Conservation (phyloP, 2,113 vertebrate genomes). For the Theropithecus gelada region DNA sequence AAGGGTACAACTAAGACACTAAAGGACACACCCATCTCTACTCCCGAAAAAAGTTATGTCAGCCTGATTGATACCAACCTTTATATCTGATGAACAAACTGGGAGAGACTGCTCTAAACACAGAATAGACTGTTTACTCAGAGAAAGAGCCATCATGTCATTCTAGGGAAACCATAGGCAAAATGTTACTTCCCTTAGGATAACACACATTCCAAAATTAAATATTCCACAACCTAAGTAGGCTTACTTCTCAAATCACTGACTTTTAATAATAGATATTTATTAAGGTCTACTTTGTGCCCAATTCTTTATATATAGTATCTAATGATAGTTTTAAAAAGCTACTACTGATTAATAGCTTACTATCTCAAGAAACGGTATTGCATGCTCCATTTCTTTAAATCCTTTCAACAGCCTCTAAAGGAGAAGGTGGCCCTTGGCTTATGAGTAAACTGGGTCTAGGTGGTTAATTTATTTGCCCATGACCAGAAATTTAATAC, state of each 20-base stretch:
- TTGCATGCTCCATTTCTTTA: background rate
- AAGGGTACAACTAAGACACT: background rate
- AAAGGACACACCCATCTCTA: background rate
- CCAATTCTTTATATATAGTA: background rate
- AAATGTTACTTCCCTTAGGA: background rate
- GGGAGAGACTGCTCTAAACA: background rate
- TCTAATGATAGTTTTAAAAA: background rate
- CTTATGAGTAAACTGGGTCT: background rate
- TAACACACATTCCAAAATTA: background rate
- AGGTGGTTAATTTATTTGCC: background rate
- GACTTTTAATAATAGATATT: conserved; percentile 15
- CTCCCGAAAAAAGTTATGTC: background rate
- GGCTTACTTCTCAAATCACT: background rate
- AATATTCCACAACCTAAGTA: conserved; percentile 12
- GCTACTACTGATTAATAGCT: background rate
- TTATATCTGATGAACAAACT: background rate
- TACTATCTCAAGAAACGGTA: background rate
- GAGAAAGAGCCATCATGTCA: background rate
- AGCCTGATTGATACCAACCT: background rate
- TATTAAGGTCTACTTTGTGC: background rate
- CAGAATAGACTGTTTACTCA: background rate
- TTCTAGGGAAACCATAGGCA: background rate
- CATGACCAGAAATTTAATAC: background rate
- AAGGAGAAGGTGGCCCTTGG: background rate
- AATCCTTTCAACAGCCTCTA: background rate